Conservation (phyloP, 2,888 invertebrate species). For the Cerastis leucographa region DNA sequence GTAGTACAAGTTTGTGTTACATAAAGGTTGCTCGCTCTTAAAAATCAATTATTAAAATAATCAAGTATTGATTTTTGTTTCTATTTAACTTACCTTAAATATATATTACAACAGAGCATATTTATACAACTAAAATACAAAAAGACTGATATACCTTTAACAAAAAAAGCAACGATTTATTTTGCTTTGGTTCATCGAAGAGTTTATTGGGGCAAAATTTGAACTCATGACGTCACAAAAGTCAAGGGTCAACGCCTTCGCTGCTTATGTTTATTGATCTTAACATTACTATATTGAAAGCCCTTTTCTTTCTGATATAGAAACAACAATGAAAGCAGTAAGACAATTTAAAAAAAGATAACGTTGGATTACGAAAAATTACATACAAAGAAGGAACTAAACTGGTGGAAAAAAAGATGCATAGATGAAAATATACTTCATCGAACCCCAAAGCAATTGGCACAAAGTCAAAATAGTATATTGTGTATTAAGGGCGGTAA, state of each 20-base stretch:
- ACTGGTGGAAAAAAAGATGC: neutral
- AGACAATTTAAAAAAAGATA: neutral
- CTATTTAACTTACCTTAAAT: too few relatives aligned
- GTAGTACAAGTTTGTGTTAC: neutral
- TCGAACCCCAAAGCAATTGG: neutral
- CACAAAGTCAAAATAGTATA: too few relatives aligned
- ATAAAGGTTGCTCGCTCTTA: neutral
- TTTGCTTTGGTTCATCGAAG: constrained; percentile 1
- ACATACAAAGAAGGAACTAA: neutral
- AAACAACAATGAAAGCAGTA: neutral
- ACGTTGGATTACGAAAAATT: neutral
- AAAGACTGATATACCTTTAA: neutral
- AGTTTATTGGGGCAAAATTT: constrained; percentile 44
- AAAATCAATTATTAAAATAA: neutral
- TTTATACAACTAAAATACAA: neutral
- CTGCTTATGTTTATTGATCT: constrained; percentile 35
- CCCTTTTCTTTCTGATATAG: neutral
- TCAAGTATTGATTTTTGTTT: neutral
- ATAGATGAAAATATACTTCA: too few relatives aligned
- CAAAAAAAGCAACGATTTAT: neutral
- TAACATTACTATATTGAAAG: constrained; percentile 24
- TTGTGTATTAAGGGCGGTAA: too few relatives aligned
- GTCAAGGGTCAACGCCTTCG: constrained; percentile 18
- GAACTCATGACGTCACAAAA: constrained; percentile 28
- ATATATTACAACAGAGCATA: neutral